Conservation (phyloP, 2,888 invertebrate genomes). For the Stenodema calcarata region DNA sequence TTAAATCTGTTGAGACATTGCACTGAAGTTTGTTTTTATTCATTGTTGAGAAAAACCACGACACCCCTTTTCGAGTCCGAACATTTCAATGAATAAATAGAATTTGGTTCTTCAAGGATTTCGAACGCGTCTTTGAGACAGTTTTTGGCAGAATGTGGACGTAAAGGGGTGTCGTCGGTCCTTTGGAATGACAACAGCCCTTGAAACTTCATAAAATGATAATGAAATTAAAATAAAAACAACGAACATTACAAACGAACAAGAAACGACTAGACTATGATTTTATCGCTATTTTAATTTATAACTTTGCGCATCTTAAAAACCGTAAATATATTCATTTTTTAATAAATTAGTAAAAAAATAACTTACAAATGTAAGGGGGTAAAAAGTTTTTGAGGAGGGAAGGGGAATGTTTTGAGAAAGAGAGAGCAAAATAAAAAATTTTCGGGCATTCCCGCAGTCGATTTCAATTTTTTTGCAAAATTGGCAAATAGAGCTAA, state of each 20-base stretch:
- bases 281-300: conserved; percentile 28
- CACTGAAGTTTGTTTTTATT: not conserved
- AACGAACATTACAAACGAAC: conserved; percentile 15
- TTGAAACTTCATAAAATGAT: not conserved
- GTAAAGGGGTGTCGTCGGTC: not conserved
- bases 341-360: conserved; percentile 56
- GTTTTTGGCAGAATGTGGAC: not conserved
- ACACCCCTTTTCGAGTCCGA: not conserved
- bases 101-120: not conserved
- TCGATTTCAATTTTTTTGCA: not conserved
- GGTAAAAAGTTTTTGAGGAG: not conserved
- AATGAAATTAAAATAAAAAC: not conserved
- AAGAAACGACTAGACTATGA: conserved; percentile 49
- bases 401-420: conserved; percentile 39
- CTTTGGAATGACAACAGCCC: conserved; percentile 43
- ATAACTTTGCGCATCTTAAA: not conserved
- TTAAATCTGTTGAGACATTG: not conserved
- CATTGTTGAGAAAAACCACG: not conserved
- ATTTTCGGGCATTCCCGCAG: not conserved
- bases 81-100: not conserved
- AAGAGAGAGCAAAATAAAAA: conserved; percentile 22
- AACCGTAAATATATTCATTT: conserved; percentile 33
- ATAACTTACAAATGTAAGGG: conserved; percentile 53
- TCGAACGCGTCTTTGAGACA: not conserved
- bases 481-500: not conserved